Percentiles rank a stretch among this genome's conserved stretches.
Evolutionary conservation across 2,113 vertebrate species (phyloP).

Genomic region (Silurus meridionalis): DNA sequence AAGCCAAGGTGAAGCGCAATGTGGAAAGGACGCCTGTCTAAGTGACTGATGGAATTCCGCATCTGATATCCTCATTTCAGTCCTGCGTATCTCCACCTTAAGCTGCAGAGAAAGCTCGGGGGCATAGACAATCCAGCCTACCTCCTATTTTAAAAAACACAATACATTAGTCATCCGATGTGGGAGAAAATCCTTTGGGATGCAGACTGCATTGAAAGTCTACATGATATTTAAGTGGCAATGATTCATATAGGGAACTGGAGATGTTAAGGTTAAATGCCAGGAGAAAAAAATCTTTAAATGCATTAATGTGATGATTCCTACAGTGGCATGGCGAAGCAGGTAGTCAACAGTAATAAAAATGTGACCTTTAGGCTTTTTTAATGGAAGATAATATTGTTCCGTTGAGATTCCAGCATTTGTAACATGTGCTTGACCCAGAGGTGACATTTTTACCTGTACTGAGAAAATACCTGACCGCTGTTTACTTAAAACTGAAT

Average conservation of each 20-base stretch:
- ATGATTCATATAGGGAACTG: slow-evolving; percentile 16
- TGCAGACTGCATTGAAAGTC: not conserved
- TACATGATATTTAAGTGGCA: not conserved
- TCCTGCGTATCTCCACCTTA: slow-evolving; percentile 24
- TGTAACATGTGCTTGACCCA: not conserved
- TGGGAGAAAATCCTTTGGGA: slow-evolving; percentile 15
- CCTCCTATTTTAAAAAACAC: slow-evolving; percentile 36
- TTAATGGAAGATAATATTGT: not conserved
- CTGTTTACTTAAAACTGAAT: not conserved
- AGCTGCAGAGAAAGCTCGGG: slow-evolving; percentile 23
- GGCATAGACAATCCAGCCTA: slow-evolving; percentile 11
- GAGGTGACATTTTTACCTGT: not conserved
- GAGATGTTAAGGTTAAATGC: not conserved
- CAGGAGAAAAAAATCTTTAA: not conserved
- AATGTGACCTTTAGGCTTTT: not conserved
- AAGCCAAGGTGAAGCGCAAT: slow-evolving; percentile 44
- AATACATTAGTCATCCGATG: slow-evolving; percentile 30
- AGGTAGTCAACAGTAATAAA: not conserved
- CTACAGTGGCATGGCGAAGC: not conserved
- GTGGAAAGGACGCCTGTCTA: slow-evolving; percentile 45
- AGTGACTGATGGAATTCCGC: slow-evolving; percentile 38
- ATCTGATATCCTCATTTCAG: slow-evolving; percentile 43
- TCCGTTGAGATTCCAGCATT: not conserved
- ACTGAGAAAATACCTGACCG: not conserved
- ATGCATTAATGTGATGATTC: slow-evolving; percentile 3